Evolutionary conservation across 1,140 invertebrate genomes (phyloP).

Genomic region (Euglossa dilemma): DNA sequence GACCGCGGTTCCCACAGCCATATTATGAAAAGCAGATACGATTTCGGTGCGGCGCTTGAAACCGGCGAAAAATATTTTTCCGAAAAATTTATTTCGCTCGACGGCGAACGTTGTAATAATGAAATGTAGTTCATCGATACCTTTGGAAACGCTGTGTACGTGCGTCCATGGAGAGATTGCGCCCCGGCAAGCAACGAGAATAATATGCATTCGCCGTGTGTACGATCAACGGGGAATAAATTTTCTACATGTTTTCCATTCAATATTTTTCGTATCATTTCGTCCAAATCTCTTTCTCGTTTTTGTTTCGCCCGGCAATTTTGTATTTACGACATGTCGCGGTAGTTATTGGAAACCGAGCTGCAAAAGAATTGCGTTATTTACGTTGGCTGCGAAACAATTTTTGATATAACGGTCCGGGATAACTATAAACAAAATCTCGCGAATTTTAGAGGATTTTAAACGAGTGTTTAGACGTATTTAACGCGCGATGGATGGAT

Average conservation of each 20-base stretch:
- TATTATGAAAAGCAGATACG: conserved; percentile 12
- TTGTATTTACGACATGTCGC: neutral
- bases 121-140: neutral
- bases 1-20: neutral
- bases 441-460: too few relatives aligned
- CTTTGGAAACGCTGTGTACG: too few relatives aligned
- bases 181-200: neutral
- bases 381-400: neutral
- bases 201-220: neutral
- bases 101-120: conserved; percentile 3
- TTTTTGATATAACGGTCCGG: neutral
- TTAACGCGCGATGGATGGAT: too few relatives aligned
- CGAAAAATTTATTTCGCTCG: neutral
- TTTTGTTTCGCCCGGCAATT: neutral
- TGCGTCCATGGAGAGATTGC: neutral
- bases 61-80: neutral
- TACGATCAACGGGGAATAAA: neutral
- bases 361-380: neutral
- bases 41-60: neutral
- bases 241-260: neutral
- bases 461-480: too few relatives aligned
- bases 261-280: conserved; percentile 6
- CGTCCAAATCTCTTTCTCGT: neutral
- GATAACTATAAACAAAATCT: too few relatives aligned
- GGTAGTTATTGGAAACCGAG: neutral